Evolutionary conservation across 2,888 invertebrate species (phyloP).

Genomic region (Hypselothyrea guttata): DNA sequence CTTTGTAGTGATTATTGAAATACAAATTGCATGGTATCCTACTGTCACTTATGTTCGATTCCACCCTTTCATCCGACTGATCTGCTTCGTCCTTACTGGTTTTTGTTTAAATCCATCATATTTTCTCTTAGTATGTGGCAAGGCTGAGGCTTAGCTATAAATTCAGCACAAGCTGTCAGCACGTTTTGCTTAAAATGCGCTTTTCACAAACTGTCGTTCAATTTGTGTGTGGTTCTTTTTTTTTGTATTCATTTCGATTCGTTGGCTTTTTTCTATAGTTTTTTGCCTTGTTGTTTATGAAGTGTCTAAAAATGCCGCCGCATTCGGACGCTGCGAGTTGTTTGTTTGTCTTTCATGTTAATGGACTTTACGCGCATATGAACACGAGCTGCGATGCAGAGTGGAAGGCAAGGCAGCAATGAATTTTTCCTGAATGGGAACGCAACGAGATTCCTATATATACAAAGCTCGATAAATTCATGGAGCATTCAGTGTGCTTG

Average conservation of each 20-base stretch:
- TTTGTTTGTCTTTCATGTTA: slow-evolving; percentile 74
- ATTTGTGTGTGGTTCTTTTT: slow-evolving; percentile 27
- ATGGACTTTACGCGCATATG: slow-evolving; percentile 67
- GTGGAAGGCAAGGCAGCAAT: slow-evolving; percentile 18
- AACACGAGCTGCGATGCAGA: slow-evolving; percentile 37
- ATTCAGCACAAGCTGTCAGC: slow-evolving; percentile 20
- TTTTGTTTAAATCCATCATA: background rate
- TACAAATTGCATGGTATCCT: too few relatives aligned
- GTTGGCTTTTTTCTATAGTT: slow-evolving; percentile 11
- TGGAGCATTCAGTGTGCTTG: slow-evolving; percentile 32
- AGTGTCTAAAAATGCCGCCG: slow-evolving; percentile 60
- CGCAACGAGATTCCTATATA: background rate
- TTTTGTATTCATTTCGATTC: background rate
- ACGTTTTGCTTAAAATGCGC: slow-evolving; percentile 16
- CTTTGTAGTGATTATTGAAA: too few relatives aligned
- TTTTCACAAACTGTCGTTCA: slow-evolving; percentile 36
- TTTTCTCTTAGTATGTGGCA: slow-evolving; percentile 7
- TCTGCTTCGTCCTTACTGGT: too few relatives aligned
- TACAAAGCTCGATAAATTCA: slow-evolving; percentile 39
- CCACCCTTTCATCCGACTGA: background rate
- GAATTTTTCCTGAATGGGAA: slow-evolving; percentile 14
- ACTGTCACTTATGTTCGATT: too few relatives aligned
- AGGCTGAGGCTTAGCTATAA: slow-evolving; percentile 2
- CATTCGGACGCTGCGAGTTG: slow-evolving; percentile 32
- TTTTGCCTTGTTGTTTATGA: slow-evolving; percentile 52